A percentile compares a stretch with the other conserved stretches of the same genome.
These are phyloP conservation scores for Papilio glaucus DNA, from an alignment of 1,140 invertebrate genomes.

Conservation along the genomic window DNA sequence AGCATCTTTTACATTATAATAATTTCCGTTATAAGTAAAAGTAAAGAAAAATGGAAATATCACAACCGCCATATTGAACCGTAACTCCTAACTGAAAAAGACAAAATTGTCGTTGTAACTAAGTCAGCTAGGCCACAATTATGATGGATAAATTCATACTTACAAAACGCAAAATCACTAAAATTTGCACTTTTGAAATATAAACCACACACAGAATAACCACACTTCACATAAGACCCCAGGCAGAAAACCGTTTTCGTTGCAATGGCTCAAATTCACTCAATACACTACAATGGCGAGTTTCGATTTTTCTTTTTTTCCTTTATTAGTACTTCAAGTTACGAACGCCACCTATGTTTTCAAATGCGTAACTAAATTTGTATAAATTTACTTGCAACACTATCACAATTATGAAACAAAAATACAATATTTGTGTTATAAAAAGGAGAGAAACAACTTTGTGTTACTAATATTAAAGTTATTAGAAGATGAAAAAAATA, in stretches of 20 bases:
- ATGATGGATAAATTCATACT: conserved; percentile 54
- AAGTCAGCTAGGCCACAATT: conserved; percentile 14
- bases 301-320: conserved; percentile 73
- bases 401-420: conserved; percentile 20
- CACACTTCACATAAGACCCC: conserved; percentile 77
- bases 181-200: conserved; percentile 69
- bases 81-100: conserved; percentile 51
- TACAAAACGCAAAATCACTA: conserved; percentile 74
- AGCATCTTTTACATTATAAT: conserved; percentile 12
- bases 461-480: too few species aligned
- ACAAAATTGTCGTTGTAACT: conserved; percentile 42
- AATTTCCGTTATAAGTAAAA: conserved; percentile 36
- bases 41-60: conserved; percentile 57
- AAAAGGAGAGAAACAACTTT: neutral
- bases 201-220: conserved; percentile 73
- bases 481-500: too few species aligned
- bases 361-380: conserved; percentile 29
- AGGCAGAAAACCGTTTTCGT: conserved; percentile 81
- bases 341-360: conserved; percentile 59
- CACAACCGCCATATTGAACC: conserved; percentile 81
- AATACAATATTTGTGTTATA: neutral
- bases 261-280: conserved; percentile 71
- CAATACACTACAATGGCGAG: conserved; percentile 61
- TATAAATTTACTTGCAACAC: conserved; percentile 42
- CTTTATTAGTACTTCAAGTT: conserved; percentile 50